Base-by-base conservation (phyloP, 2,888 invertebrate species). In the Andrena praecox region DNA sequence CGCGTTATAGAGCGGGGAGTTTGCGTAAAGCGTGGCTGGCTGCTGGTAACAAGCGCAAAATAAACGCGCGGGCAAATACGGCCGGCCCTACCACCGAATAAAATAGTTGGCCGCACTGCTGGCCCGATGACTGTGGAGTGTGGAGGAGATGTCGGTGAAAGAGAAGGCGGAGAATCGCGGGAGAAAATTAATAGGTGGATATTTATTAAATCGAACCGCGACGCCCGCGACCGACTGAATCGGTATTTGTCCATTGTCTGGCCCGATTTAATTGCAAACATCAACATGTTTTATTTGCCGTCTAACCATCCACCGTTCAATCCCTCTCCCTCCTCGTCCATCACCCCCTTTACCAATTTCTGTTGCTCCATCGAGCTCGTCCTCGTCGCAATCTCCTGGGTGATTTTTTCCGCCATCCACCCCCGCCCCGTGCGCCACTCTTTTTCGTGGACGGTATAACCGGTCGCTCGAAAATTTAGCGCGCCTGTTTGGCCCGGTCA, bases 191-290 rank as follows among this genome's bases (percentile, higher is more conserved):
- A 87, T 88, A 87, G 86, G 77, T 80, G 89, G 90, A 91, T 92
- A 93, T 93, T 93, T 91, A 93, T 92, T 91, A 92, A 92, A 92
- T 92, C 90, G 91, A 90, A 91, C 89, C 86, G 24, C 56, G 85
- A 59, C 72, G 76, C 33, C 35, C 77, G 76, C 59, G 31, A 63
- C 76, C 82, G 87, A 85, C 85, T 89, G 90, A 90, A 91, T 91
- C 91, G 89, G 86, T 93, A 90, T 93, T 93, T 93, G 93, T 92
- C 91, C 90, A 92, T 92, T 91, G 93, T 92, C 92, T 92, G 92
- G 88, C 78, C 56, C 90, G 88, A 91, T 93, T 93, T 92, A 92
- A 93, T 93, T 93, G 90, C 90, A 91, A 93, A 91, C 91, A 92
- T 91, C 92, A 93, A 93, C 93, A 92, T 91, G 91, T 92, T 92